Conservation (phyloP, 2,113 vertebrate species). For the Alligator sinensis region DNA sequence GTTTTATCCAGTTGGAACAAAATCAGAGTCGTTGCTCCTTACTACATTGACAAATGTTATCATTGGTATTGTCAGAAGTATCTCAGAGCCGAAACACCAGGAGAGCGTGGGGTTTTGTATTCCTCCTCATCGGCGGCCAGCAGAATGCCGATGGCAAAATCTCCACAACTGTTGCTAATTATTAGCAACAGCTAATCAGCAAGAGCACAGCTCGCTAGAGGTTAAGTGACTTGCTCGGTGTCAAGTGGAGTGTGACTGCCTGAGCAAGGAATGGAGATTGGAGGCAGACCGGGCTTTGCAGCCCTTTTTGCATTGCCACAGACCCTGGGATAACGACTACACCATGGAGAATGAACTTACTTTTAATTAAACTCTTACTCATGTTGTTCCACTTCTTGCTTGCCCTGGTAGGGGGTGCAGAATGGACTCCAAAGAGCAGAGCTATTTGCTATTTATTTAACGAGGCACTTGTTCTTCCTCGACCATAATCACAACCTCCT, state of each 20-base stretch:
- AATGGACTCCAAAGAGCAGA: background rate
- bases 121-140: background rate
- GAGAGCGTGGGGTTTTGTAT: slow-evolving; percentile 25
- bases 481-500: background rate
- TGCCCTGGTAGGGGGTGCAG: background rate
- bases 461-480: background rate
- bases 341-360: background rate
- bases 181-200: background rate
- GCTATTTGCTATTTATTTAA: background rate
- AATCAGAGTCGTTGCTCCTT: background rate
- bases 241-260: rapidly evolving
- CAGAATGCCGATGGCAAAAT: background rate
- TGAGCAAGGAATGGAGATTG: background rate
- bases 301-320: background rate
- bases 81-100: background rate
- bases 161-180: slow-evolving; percentile 28
- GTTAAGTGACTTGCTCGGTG: background rate
- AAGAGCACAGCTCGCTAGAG: background rate
- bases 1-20: too few species aligned
- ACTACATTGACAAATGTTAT: background rate
- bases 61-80: background rate
- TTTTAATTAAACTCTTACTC: background rate
- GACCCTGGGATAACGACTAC: rapidly evolving
- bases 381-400: rapidly evolving
- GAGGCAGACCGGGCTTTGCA: background rate